Base-by-base conservation (phyloP, 2,113 vertebrate genomes). In the Ploceus nigricollis region DNA sequence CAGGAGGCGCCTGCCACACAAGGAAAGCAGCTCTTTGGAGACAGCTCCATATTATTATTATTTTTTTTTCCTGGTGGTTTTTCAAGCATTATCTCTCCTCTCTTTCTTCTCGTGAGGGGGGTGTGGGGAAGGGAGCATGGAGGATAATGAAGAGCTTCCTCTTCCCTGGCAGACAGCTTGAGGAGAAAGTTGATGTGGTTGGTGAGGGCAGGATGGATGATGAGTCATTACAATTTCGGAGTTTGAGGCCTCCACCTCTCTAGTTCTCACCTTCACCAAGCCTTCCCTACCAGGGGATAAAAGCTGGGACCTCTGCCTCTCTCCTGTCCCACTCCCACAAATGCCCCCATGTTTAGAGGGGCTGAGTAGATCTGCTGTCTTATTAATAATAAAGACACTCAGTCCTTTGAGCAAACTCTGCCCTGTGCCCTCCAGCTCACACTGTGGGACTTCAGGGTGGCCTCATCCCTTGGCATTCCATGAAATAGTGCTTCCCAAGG, bases 21-120 rank as follows among this genome's bases (percentile, higher is more conserved):
- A 91, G 83, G 81, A 96, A 95, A 94, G 78, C 81, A 94, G 90
- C 71, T 97, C 94, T 96, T 96, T 90, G 86, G 96, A 96, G 96
- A 93, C 93, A 94, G 94, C 53, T 83, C 90, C 71, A 66, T 84
- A 77, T 92, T 92, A 84, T 39, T 90, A 71, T 39, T 70, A 5
- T 39, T 47, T 81, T 61, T 82, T 76, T 30, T 87, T 76, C 9
- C 80, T 83, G 64, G 77, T 82, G 66, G 1, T 65, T 96, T 96
- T 90, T 89, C 77, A 82, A 93, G 70, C 73, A 93, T 94, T 93
- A 87, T 95, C 95, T 96, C 87, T 71, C 69, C 81, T 87, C 90
- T 94, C 71, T 95, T 96, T 89, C 82, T 88, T 44, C 87, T 86
- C 8, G 4, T 63, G 40, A 0, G 0, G 57, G 78, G n/a, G 10